A percentile compares a stretch with the other conserved stretches of the same genome.
Evolutionary conservation across 2,113 vertebrate species (phyloP).

Genomic region (Cygnus buccinator): DNA sequence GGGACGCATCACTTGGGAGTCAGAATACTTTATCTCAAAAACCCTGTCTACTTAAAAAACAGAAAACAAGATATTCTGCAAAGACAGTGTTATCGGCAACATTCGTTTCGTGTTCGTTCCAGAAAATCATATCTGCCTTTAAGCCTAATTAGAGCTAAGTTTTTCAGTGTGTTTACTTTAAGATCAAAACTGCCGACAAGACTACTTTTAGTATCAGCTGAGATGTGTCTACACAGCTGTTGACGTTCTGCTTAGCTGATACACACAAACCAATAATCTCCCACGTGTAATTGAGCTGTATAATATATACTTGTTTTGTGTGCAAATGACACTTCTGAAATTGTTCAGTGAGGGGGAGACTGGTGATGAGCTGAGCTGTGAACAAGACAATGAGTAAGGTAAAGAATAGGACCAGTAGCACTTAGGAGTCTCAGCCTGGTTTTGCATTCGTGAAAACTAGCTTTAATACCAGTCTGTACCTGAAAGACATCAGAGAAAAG

Average conservation of each 20-base stretch:
- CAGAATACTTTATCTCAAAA: neutral
- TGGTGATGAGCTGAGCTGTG: neutral
- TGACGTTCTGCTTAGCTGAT: slow-evolving; percentile 20
- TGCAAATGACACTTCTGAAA: slow-evolving; percentile 19
- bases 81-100: neutral
- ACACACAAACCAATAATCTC: neutral
- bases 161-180: slow-evolving; percentile 42
- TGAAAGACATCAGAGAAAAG: neutral
- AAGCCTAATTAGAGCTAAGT: slow-evolving; percentile 31
- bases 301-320: neutral
- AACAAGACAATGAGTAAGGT: neutral
- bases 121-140: slow-evolving; percentile 14
- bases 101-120: neutral
- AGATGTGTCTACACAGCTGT: slow-evolving; percentile 35
- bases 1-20: rapidly evolving
- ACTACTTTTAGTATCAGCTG: neutral
- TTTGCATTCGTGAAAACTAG: neutral
- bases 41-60: neutral
- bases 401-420: neutral
- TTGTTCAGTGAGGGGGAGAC: neutral
- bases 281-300: neutral
- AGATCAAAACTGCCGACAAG: slow-evolving; percentile 15
- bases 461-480: neutral
- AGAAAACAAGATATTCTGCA: neutral
- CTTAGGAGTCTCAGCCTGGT: neutral